Evolutionary conservation across 2,797 vertebrate species (phyloP), one percentile per base, ranked within the genome.

Genomic region (Alcedo atthis): DNA sequence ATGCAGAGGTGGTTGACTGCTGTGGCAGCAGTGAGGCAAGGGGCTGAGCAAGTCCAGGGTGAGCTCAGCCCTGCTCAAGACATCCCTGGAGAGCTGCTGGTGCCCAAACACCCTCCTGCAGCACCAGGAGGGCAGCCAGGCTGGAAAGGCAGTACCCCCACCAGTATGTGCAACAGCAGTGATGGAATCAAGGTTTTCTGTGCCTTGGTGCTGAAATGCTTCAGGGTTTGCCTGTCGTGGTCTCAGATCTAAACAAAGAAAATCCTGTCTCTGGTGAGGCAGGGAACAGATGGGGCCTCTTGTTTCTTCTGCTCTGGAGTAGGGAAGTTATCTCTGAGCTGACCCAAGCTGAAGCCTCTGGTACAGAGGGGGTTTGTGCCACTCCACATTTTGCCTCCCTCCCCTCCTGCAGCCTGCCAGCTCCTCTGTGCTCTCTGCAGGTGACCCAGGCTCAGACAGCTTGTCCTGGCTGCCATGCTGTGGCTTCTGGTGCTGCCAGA

Each of bases 161-260:
- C 35, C 30, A n/a, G 17, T 37, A 57, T 53, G 42, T 0, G 0
- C 33, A 46, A 55, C n/a, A 66, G 67, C 67, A 66, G 71, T 24
- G 66, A 51, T 10, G 33, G 48, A 84, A 40, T 83, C 54, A 83
- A 51, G 37, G 78, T 87, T 83, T 91, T 81, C 22, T 89, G 64
- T 85, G 61, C 57, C 45, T 67, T 67, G 70, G 26, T 8, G 1
- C 32, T 79, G 55, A 68, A 78, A 46, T 71, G 28, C 37, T 75
- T 94, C 49, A 37, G 54, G 62, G 46, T 91, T 87, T 92, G 61
- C 58, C 69, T 92, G 8, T 64, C 17, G 28, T 12, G 2, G 16
- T 74, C 69, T 83, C 46, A 78, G 75, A 91, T 37, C 42, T 58
- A 85, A 74, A 76, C 51, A 63, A 58, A 92, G 49, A 87, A 75